phyloP scores from a whole-genome alignment of 2,113 vertebrate species.

The Fulmarus glacialis region DNA sequence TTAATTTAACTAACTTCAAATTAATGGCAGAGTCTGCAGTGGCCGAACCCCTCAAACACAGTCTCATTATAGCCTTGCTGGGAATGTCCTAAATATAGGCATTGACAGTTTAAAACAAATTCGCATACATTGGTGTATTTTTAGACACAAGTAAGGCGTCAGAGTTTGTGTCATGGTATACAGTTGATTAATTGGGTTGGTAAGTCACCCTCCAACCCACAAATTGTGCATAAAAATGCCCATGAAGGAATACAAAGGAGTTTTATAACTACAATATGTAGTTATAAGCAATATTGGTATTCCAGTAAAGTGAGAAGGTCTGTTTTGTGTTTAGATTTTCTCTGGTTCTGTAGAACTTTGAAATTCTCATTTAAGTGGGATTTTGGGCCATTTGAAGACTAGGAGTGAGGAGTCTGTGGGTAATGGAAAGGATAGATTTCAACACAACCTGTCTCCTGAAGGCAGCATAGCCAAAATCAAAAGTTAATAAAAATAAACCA shows the following conservation, averaged over 20 bases:
- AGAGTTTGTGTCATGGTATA: slow-evolving; percentile 82
- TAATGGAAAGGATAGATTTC: neutral
- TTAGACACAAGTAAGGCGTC: slow-evolving; percentile 81
- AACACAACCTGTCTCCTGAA: neutral
- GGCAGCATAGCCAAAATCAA: neutral
- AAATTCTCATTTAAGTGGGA: neutral
- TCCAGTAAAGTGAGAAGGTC: neutral
- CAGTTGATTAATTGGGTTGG: slow-evolving; percentile 86
- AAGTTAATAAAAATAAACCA: neutral
- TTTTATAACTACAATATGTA: slow-evolving; percentile 53
- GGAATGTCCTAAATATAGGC: slow-evolving; percentile 86
- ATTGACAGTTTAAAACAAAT: slow-evolving; percentile 81
- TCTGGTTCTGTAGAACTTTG: neutral
- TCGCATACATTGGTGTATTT: slow-evolving; percentile 82
- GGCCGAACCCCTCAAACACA: slow-evolving; percentile 83
- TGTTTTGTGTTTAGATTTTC: neutral
- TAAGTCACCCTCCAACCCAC: slow-evolving; percentile 61
- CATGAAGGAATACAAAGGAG: slow-evolving; percentile 60
- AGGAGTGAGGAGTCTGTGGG: neutral
- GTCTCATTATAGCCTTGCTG: slow-evolving; percentile 86
- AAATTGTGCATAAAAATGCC: slow-evolving; percentile 72
- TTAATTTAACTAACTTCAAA: slow-evolving; percentile 92
- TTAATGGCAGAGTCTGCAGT: slow-evolving; percentile 82
- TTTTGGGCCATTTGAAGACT: neutral
- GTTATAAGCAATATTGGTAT: slow-evolving; percentile 31